Base-by-base conservation (phyloP, 37 sponge, comb jelly and placozoan genomes). In the Amphimedon queenslandica region DNA sequence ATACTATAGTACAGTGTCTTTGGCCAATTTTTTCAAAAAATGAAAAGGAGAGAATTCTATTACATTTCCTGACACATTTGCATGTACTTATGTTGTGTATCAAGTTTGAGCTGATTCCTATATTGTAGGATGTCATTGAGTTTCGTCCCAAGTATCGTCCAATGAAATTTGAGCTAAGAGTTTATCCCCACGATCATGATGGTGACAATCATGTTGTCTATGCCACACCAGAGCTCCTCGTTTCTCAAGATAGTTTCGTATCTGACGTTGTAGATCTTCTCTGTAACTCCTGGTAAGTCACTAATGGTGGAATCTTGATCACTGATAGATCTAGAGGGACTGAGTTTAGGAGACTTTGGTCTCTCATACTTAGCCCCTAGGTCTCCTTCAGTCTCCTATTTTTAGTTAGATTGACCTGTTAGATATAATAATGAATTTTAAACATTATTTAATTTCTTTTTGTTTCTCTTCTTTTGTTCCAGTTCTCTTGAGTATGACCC, bases 401-500 rank as follows among this genome's bases (percentile, higher is more conserved):
- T n/a, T n/a, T 61, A 27, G 10, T 18, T 61, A 16, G 30, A 27
- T 61, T 6, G 10, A 27, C 23, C 8, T 24, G 30, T 64, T 3
- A 32, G 31, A 18, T 18, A 47, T 18, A 47, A 18, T 47, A 47
- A 47, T 47, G 51, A 35, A 35, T 2, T 21, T 33, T 3, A 21
- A 35, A 33, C 30, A 42, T 43, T 70, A 30, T 41, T 4, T 40
- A 37, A 3, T 27, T 24, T n/a, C n/a, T n/a, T 16, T 71, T n/a
- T 30, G 16, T 47, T 1, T 71, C 58, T 71, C 32, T 76, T 40
- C 32, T 68, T 32, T 64, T 71, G 28, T 38, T 63, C 20, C 67
- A 94, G 90, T 56, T 89, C 90, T n/a, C 71, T 94, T 37, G 94
- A 94, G 60, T 94, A 89, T 58, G 87, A 77, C 37, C 84, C 94